phyloP scores from a whole-genome alignment of 1,140 invertebrate genomes.

The Drosophila sulfurigaster region DNA sequence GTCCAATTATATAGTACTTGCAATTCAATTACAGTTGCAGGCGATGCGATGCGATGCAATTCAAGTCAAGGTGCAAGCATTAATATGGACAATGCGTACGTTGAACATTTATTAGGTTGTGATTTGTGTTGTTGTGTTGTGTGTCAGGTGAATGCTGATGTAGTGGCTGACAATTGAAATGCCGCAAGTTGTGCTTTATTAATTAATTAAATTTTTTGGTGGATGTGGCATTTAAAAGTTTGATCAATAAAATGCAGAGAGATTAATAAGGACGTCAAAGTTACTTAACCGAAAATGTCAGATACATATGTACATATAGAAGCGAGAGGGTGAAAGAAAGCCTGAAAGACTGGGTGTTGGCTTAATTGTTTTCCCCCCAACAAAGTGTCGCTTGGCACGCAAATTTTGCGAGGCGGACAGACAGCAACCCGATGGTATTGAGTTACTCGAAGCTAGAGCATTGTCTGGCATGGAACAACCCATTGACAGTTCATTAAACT shows the following conservation, averaged over 20 bases:
- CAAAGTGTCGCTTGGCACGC: slow-evolving; percentile 77
- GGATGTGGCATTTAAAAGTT: slow-evolving; percentile 67
- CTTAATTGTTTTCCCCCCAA: slow-evolving; percentile 57
- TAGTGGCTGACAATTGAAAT: slow-evolving; percentile 21
- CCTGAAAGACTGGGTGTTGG: slow-evolving; percentile 52
- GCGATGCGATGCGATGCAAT: neutral
- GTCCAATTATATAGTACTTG: slow-evolving; percentile 1
- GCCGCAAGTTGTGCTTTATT: slow-evolving; percentile 58
- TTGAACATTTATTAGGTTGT: slow-evolving; percentile 45
- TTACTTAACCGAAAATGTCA: slow-evolving; percentile 14
- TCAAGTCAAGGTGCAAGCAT: slow-evolving; percentile 41
- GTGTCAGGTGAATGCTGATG: slow-evolving; percentile 39
- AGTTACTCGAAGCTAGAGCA: slow-evolving; percentile 25
- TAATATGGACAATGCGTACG: slow-evolving; percentile 52
- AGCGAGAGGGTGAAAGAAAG: slow-evolving; percentile 4
- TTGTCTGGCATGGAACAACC: neutral
- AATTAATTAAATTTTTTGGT: slow-evolving; percentile 66
- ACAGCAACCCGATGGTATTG: slow-evolving; percentile 1
- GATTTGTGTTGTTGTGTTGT: slow-evolving; percentile 21
- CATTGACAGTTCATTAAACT: slow-evolving; percentile 75
- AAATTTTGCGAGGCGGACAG: slow-evolving; percentile 41
- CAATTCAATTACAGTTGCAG: slow-evolving; percentile 4
- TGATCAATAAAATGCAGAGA: slow-evolving; percentile 69
- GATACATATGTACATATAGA: neutral
- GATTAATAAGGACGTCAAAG: slow-evolving; percentile 64